Conservation (phyloP, 2,797 vertebrate genomes). For the Lepidocolaptes lacrymiger region DNA sequence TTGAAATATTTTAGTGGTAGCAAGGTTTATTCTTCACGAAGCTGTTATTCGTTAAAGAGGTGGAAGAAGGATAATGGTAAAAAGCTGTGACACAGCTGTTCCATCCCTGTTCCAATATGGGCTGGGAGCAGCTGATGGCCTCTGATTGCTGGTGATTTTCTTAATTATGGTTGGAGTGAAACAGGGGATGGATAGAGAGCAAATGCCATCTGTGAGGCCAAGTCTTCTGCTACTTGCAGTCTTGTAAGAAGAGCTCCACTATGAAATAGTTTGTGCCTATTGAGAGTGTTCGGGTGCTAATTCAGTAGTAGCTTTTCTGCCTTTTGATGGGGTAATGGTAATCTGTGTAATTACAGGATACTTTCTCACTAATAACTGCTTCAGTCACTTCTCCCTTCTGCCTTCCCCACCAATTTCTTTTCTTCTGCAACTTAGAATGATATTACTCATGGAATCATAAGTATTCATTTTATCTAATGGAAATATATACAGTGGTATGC, state of each 20-base stretch:
- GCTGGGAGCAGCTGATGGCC: conserved; percentile 49
- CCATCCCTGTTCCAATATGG: conserved; percentile 38
- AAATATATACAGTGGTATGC: background rate
- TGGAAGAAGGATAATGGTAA: conserved; percentile 51
- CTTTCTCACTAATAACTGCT: conserved; percentile 22
- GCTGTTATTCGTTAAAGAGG: conserved; percentile 36
- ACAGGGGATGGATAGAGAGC: background rate
- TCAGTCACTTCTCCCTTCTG: background rate
- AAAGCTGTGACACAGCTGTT: conserved; percentile 62
- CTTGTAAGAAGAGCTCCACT: background rate
- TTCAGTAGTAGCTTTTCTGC: background rate
- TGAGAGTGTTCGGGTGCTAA: background rate
- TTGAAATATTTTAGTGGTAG: conserved; percentile 11
- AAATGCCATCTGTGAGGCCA: conserved; percentile 1
- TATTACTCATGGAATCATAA: background rate
- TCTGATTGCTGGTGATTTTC: conserved; percentile 57
- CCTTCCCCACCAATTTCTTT: background rate
- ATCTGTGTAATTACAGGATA: conserved; percentile 37
- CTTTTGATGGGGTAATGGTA: background rate
- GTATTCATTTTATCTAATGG: background rate
- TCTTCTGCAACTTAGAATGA: background rate
- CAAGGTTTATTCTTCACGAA: background rate
- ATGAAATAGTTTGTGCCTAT: background rate
- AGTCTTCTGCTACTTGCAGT: background rate
- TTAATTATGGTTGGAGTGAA: background rate